phyloP scores from a whole-genome alignment of 2,113 vertebrate species.

The human region DNA sequence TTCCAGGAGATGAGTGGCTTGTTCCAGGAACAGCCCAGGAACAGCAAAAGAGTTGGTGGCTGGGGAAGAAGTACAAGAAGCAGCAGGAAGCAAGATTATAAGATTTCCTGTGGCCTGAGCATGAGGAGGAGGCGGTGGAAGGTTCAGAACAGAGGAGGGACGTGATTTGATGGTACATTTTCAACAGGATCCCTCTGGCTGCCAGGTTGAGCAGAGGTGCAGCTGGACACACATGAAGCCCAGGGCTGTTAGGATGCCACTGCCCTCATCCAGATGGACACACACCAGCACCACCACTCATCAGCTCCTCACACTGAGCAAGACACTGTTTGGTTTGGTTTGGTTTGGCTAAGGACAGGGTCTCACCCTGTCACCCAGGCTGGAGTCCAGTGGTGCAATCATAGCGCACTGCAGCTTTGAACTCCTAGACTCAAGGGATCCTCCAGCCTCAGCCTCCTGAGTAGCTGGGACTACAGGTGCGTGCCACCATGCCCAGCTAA shows the following conservation, averaged over 20 bases:
- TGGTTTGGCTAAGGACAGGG: too few relatives aligned
- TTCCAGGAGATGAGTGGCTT: neutral
- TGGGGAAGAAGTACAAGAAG: too few relatives aligned
- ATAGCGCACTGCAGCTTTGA: too few relatives aligned
- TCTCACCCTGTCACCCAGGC: too few relatives aligned
- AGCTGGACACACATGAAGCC: neutral
- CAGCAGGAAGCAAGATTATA: neutral
- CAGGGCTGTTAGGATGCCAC: fast-evolving
- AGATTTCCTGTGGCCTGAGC: neutral
- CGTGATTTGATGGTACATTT: fast-evolving
- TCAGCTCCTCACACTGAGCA: fast-evolving
- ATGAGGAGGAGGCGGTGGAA: too few relatives aligned
- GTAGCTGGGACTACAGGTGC: too few relatives aligned
- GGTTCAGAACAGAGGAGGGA: neutral
- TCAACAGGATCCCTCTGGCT: neutral
- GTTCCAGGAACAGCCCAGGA: neutral
- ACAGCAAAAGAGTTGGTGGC: fast-evolving
- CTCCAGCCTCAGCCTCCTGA: too few relatives aligned
- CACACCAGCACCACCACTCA: fast-evolving
- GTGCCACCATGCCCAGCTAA: too few relatives aligned
- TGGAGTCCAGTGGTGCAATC: too few relatives aligned
- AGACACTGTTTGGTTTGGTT: too few relatives aligned
- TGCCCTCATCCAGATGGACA: neutral
- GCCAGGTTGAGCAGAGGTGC: too few relatives aligned
- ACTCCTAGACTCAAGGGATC: too few relatives aligned